Percentiles rank a stretch among this genome's conserved stretches.
phyloP scores from a whole-genome alignment of 2,113 vertebrate genomes.

The Muntiacus muntjak region DNA sequence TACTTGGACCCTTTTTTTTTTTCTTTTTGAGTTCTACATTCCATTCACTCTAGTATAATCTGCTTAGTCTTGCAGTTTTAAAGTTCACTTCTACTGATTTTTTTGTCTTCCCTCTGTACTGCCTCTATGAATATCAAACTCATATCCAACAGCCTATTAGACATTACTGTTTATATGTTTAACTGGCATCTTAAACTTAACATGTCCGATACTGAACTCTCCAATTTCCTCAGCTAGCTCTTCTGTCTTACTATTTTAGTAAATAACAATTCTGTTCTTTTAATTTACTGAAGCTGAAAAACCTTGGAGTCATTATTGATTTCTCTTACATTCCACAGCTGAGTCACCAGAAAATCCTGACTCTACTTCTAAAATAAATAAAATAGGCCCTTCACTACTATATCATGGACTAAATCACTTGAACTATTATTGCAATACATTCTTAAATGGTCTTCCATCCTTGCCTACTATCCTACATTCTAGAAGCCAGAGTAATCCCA shows the following conservation, averaged over 20 bases:
- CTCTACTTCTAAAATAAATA: neutral
- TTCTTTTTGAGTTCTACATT: neutral
- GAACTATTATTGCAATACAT: neutral
- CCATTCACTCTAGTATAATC: neutral
- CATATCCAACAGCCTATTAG: neutral
- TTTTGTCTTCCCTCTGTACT: neutral
- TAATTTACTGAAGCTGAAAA: constrained; percentile 14
- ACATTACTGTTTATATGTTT: neutral
- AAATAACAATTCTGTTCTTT: constrained; percentile 17
- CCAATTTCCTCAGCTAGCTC: neutral
- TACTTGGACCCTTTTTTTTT: neutral
- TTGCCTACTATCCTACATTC: neutral
- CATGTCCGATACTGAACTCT: neutral
- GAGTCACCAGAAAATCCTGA: constrained; percentile 24
- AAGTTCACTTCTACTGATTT: neutral
- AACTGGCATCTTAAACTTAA: neutral
- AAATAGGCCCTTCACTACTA: neutral
- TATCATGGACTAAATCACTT: neutral
- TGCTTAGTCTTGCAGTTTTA: neutral
- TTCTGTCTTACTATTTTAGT: neutral
- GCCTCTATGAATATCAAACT: neutral
- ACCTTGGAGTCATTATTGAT: neutral
- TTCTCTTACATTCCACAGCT: neutral
- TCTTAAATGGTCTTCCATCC: neutral
- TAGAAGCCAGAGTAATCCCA: neutral